phyloP scores from a whole-genome alignment of 2,797 vertebrate species.

The Sebastes cheni region DNA sequence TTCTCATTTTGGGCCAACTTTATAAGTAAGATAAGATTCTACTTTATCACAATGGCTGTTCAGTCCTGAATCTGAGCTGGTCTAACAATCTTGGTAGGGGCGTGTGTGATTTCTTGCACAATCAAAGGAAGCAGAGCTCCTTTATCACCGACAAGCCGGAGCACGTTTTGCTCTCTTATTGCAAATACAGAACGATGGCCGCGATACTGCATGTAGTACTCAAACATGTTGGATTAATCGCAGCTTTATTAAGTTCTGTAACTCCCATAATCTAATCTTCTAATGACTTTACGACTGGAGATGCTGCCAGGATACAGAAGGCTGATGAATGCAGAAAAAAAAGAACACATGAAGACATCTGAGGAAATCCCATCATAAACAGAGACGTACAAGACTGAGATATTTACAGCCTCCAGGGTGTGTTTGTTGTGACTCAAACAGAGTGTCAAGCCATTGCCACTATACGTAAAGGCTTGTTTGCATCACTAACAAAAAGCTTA shows the following conservation, averaged over 20 bases:
- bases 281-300: not conserved
- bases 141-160: slow-evolving; percentile 68
- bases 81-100: slow-evolving; percentile 39
- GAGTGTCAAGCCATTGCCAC: slow-evolving; percentile 1
- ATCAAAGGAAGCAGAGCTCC: slow-evolving; percentile 67
- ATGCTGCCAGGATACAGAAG: not conserved
- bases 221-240: slow-evolving; percentile 17
- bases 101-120: slow-evolving; percentile 76
- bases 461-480: slow-evolving; percentile 11
- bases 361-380: not conserved
- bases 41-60: slow-evolving; percentile 21
- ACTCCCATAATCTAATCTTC: not conserved
- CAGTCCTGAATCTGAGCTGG: slow-evolving; percentile 31
- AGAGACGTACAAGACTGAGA: not conserved
- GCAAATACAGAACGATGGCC: slow-evolving; percentile 29
- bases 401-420: slow-evolving; percentile 34
- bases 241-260: not conserved
- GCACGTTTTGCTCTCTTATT: slow-evolving; percentile 55
- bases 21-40: not conserved
- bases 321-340: not conserved
- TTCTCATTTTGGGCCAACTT: not conserved
- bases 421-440: slow-evolving; percentile 46
- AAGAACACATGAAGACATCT: not conserved
- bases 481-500: slow-evolving; percentile 23
- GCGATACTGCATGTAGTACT: not conserved